Conservation (phyloP, 2,113 vertebrate species). For the Nycticebus coucang region DNA sequence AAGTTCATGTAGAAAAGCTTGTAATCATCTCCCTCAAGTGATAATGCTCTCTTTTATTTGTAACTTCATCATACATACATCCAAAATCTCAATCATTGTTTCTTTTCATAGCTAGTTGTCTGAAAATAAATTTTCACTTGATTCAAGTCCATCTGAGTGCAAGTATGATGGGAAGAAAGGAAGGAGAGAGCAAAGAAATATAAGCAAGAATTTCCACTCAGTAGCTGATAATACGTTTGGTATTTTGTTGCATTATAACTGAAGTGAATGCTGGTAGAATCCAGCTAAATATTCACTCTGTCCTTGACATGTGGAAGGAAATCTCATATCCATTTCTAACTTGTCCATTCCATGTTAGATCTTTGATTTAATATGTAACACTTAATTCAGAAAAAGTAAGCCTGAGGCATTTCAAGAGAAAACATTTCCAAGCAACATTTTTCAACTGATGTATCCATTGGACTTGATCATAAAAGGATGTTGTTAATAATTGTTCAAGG, state of each 20-base stretch:
- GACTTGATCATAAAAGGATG: neutral
- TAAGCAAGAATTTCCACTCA: neutral
- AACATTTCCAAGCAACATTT: neutral
- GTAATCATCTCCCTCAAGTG: neutral
- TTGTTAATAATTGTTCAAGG: neutral
- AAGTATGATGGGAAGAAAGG: neutral
- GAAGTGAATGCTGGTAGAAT: neutral
- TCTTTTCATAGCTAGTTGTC: constrained; percentile 29
- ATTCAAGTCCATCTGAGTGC: neutral
- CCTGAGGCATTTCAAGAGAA: neutral
- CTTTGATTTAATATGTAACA: neutral
- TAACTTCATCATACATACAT: neutral
- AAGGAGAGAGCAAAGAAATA: neutral
- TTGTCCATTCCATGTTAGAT: neutral
- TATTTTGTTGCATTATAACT: neutral
- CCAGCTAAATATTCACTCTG: neutral
- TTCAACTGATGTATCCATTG: neutral
- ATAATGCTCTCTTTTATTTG: neutral
- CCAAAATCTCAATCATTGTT: neutral
- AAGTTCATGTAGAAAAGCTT: neutral
- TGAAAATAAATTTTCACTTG: constrained; percentile 21
- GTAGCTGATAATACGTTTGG: neutral
- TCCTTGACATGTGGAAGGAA: neutral
- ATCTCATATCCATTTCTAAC: neutral
- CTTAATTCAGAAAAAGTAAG: neutral